A percentile compares a stretch with the other conserved stretches of the same genome.
phyloP scores from a whole-genome alignment of 2,113 vertebrate genomes.

The pig (Sus scrofa) region DNA sequence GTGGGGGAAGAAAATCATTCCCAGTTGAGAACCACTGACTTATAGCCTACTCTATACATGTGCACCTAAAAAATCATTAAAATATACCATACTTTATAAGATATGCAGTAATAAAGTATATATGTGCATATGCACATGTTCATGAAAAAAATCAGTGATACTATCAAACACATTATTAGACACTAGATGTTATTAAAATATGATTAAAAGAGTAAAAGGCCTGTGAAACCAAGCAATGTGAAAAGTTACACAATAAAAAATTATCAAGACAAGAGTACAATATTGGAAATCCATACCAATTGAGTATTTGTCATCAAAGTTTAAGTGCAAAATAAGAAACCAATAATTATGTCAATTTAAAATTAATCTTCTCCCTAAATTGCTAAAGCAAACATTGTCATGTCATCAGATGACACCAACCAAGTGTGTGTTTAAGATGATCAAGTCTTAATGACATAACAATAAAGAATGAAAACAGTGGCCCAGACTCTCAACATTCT shows the following conservation, averaged over 20 bases:
- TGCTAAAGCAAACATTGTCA: constrained; percentile 41
- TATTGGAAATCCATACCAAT: constrained; percentile 31
- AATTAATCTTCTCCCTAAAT: constrained; percentile 47
- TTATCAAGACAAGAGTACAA: neutral
- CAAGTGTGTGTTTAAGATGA: constrained; percentile 21
- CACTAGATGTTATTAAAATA: neutral
- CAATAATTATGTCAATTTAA: constrained; percentile 41
- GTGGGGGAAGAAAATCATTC: neutral
- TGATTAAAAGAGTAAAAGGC: neutral
- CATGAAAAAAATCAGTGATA: constrained; percentile 22
- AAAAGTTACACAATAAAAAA: constrained; percentile 19
- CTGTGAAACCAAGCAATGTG: neutral
- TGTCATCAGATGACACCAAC: neutral
- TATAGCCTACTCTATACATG: neutral
- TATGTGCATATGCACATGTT: neutral
- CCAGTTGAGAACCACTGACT: neutral
- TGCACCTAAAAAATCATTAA: neutral
- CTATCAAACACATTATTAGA: constrained; percentile 12
- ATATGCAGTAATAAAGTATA: neutral
- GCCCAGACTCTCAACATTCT: neutral
- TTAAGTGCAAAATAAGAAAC: constrained; percentile 16
- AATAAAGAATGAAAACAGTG: constrained; percentile 15
- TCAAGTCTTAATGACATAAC: constrained; percentile 1
- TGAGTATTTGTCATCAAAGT: constrained; percentile 35
- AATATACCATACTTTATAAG: neutral